Percentiles rank a stretch among this genome's conserved stretches.
Evolutionary conservation across 2,888 invertebrate species (phyloP).

Genomic region (Nemoura dubitans): DNA sequence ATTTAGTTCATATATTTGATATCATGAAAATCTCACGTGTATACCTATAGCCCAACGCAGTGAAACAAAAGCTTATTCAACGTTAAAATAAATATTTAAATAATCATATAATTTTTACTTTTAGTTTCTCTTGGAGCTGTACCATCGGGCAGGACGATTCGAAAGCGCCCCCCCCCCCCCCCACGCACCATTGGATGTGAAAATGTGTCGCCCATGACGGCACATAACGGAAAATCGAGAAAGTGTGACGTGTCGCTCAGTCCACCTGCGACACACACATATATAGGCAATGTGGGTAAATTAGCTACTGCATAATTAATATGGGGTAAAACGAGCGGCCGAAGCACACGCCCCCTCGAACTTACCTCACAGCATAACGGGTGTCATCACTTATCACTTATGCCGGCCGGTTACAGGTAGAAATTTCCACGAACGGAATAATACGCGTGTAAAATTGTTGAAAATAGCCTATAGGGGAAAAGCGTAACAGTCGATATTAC

Average conservation of each 20-base stretch:
- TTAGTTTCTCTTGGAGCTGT: too few relatives aligned
- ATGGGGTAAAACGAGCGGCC: not conserved
- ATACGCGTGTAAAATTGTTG: constrained; percentile 8
- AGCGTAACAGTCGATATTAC: not conserved
- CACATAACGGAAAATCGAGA: not conserved
- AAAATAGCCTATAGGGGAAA: not conserved
- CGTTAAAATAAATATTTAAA: too few relatives aligned
- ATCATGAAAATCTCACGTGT: too few relatives aligned
- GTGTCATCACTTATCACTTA: constrained; percentile 8
- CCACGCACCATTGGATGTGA: too few relatives aligned
- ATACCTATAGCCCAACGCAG: too few relatives aligned
- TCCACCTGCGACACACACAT: not conserved
- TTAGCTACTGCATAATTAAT: not conserved
- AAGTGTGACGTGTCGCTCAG: not conserved
- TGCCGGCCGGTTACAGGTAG: not conserved
- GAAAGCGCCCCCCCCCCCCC: too few relatives aligned
- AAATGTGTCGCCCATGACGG: too few relatives aligned
- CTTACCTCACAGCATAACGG: not conserved
- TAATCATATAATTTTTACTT: too few relatives aligned
- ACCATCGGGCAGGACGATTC: too few relatives aligned
- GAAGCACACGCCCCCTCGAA: not conserved
- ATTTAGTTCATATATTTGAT: too few relatives aligned
- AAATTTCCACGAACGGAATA: not conserved
- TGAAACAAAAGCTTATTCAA: too few relatives aligned
- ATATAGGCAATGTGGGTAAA: not conserved